A percentile compares a stretch with the other conserved stretches of the same genome.
Evolutionary conservation across 2,888 invertebrate genomes (phyloP).

Genomic region (Phymatocera aterrima): DNA sequence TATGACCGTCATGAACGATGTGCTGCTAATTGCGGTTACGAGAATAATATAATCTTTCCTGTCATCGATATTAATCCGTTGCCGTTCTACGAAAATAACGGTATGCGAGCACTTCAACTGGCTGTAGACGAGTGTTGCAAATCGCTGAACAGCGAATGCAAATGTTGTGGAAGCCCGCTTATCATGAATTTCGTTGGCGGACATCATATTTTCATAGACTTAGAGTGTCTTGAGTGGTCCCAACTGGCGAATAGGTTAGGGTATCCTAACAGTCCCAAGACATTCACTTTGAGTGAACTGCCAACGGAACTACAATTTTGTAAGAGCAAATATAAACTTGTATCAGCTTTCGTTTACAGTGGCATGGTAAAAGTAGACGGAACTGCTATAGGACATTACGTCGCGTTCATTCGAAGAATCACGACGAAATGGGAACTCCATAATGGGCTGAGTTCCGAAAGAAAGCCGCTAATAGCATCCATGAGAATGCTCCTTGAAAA

Average conservation of each 20-base stretch:
- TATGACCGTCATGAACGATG: too few relatives aligned
- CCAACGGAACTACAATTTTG: neutral
- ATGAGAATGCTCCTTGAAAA: neutral
- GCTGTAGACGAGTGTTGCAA: neutral
- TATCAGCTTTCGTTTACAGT: slow-evolving; percentile 12
- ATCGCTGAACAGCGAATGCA: neutral
- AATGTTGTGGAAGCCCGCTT: neutral
- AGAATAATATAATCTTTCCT: neutral
- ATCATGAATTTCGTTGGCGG: neutral
- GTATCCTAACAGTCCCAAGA: neutral
- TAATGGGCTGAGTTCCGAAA: slow-evolving; percentile 1
- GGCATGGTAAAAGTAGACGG: neutral
- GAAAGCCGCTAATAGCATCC: neutral
- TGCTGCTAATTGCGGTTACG: neutral
- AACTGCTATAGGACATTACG: neutral
- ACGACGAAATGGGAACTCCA: slow-evolving; percentile 7
- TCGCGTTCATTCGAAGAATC: neutral
- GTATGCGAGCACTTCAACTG: slow-evolving; percentile 1
- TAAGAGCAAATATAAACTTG: neutral
- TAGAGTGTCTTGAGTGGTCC: neutral
- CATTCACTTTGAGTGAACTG: slow-evolving; percentile 4
- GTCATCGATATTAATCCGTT: neutral
- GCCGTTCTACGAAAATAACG: slow-evolving; percentile 1
- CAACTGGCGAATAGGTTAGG: neutral
- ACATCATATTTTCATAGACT: slow-evolving; percentile 11